phyloP scores from a whole-genome alignment of 2,888 invertebrate genomes.

The Leptogaster cylindrica region DNA sequence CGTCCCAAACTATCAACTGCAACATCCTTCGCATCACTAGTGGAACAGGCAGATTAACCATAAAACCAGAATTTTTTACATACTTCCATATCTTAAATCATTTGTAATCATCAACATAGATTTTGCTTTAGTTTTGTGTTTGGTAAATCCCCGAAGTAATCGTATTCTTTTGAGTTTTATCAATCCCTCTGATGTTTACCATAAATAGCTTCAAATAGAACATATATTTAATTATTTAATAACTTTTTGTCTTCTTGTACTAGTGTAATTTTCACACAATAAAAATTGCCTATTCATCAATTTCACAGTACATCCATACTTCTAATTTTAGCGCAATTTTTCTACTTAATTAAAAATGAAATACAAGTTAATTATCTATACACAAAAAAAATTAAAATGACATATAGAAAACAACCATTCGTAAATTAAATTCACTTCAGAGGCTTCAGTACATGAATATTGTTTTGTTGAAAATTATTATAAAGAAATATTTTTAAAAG shows the following conservation, averaged over 20 bases:
- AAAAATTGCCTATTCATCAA: too few relatives aligned
- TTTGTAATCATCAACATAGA: too few relatives aligned
- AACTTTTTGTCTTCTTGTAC: slow-evolving; percentile 23
- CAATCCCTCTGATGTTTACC: neutral
- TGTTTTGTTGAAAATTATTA: slow-evolving; percentile 27
- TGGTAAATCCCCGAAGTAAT: too few relatives aligned
- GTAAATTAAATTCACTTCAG: slow-evolving; percentile 17
- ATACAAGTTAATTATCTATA: neutral
- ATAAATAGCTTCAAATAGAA: neutral
- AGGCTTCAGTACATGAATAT: slow-evolving; percentile 26
- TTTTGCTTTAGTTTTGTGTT: slow-evolving; percentile 38
- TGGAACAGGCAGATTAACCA: slow-evolving; percentile 24
- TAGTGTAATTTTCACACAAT: slow-evolving; percentile 8
- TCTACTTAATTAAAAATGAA: slow-evolving; percentile 1
- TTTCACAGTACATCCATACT: neutral
- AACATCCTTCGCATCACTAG: slow-evolving; percentile 44
- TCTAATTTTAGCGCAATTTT: neutral
- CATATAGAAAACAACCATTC: neutral
- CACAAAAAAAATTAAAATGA: neutral
- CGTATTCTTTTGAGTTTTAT: too few relatives aligned
- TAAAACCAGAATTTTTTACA: neutral
- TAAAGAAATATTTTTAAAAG: slow-evolving; percentile 29
- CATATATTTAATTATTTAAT: slow-evolving; percentile 27
- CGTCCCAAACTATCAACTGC: slow-evolving; percentile 42
- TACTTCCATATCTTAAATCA: too few relatives aligned